A percentile compares a stretch with the other conserved stretches of the same genome.
Conservation (phyloP, 2,113 vertebrate genomes). For the Oncorhynchus tshawytscha region DNA sequence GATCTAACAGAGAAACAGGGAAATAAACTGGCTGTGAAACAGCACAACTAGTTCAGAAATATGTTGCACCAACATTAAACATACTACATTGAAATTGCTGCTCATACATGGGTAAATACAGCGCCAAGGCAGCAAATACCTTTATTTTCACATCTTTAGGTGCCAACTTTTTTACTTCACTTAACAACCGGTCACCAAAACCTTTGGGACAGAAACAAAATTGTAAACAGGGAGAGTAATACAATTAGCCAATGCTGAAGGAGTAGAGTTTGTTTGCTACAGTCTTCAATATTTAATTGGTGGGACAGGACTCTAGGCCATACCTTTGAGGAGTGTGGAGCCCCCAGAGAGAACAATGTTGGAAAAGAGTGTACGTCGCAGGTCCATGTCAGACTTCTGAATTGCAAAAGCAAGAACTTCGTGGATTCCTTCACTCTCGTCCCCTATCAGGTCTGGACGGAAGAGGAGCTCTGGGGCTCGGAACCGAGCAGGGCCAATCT, state of each 20-base stretch:
- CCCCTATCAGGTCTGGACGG: slow-evolving; percentile 86
- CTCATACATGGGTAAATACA: background rate
- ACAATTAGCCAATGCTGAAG: no score
- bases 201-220: slow-evolving; percentile 58
- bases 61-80: no score
- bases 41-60: background rate
- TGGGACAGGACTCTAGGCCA: background rate
- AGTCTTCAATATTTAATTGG: no score
- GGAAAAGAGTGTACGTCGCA: slow-evolving; percentile 83
- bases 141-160: slow-evolving; percentile 93
- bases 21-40: no score
- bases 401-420: slow-evolving; percentile 88
- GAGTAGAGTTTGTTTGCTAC: no score
- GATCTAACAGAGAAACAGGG: slow-evolving; percentile 67
- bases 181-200: slow-evolving; percentile 85
- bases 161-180: slow-evolving; percentile 89
- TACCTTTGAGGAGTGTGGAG: slow-evolving; percentile 88
- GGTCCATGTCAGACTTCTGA: slow-evolving; percentile 91
- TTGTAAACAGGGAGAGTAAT: no score
- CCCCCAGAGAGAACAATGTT: slow-evolving; percentile 88
- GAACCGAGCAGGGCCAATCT: slow-evolving; percentile 89
- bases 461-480: slow-evolving; percentile 88
- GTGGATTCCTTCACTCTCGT: slow-evolving; percentile 88
- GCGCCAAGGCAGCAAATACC: slow-evolving; percentile 55
- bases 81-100: no score